phyloP scores from a whole-genome alignment of 2,113 vertebrate genomes.

The Macaca mulatta region DNA sequence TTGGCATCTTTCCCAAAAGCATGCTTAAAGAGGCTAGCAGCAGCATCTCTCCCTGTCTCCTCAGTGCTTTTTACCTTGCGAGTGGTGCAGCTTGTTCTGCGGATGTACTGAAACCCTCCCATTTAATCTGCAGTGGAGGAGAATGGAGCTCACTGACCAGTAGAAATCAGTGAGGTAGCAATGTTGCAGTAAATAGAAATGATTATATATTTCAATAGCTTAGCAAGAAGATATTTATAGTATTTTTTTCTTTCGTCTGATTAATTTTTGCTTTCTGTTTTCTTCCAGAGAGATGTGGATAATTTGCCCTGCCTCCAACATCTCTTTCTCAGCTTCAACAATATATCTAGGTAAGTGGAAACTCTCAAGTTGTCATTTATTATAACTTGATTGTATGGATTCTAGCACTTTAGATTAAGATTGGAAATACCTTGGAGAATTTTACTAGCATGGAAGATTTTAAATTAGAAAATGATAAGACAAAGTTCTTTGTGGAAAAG shows the following conservation, averaged over 20 bases:
- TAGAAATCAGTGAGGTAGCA: slow-evolving; percentile 80
- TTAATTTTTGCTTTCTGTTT: slow-evolving; percentile 83
- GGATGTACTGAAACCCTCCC: slow-evolving; percentile 86
- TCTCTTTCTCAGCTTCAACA: slow-evolving; percentile 98
- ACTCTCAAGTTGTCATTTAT: slow-evolving; percentile 67
- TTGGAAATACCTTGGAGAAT: slow-evolving; percentile 30
- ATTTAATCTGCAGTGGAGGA: slow-evolving; percentile 82
- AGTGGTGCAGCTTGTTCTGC: slow-evolving; percentile 85
- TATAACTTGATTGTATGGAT: slow-evolving; percentile 48
- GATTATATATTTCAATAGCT: slow-evolving; percentile 51
- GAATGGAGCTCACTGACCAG: slow-evolving; percentile 79
- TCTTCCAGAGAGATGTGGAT: slow-evolving; percentile 95
- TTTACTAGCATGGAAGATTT: slow-evolving; percentile 15
- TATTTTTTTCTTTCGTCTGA: slow-evolving; percentile 59
- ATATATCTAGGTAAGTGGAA: slow-evolving; percentile 94
- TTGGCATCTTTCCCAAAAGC: slow-evolving; percentile 83
- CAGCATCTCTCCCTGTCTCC: slow-evolving; percentile 63
- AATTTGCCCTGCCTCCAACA: slow-evolving; percentile 94
- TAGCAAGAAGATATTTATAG: slow-evolving; percentile 59
- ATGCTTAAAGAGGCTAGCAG: slow-evolving; percentile 68
- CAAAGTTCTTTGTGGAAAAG: slow-evolving; percentile 63
- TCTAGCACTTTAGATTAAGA: slow-evolving; percentile 46
- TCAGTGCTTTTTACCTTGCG: slow-evolving; percentile 78
- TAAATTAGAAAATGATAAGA: slow-evolving; percentile 50
- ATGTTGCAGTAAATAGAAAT: slow-evolving; percentile 83